phyloP scores from a whole-genome alignment of 2,113 vertebrate species.

The Tragelaphus scriptus region DNA sequence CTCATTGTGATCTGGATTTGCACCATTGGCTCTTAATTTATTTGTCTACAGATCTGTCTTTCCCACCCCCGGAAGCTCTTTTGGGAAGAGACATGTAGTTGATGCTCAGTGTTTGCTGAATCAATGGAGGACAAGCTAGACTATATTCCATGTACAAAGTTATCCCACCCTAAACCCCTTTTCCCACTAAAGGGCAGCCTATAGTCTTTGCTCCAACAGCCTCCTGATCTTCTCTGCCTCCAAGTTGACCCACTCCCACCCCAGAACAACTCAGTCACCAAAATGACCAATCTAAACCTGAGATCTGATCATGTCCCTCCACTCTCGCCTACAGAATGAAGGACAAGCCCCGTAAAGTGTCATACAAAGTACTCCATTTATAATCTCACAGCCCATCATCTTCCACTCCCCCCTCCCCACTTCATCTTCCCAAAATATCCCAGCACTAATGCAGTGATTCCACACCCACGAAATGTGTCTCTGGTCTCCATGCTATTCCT shows the following conservation, averaged over 20 bases:
- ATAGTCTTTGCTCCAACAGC: background rate
- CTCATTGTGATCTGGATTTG: background rate
- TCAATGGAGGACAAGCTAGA: background rate
- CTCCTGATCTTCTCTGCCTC: background rate
- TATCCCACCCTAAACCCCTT: background rate
- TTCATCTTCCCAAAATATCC: background rate
- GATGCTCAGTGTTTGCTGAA: background rate
- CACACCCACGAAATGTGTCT: background rate
- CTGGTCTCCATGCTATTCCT: background rate
- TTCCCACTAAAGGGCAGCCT: background rate
- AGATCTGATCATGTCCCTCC: background rate
- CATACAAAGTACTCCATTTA: background rate
- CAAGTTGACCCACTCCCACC: background rate
- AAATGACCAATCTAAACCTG: background rate
- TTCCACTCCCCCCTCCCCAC: background rate
- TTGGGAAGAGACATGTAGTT: background rate
- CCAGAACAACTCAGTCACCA: background rate
- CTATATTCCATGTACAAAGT: background rate
- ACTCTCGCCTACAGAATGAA: background rate
- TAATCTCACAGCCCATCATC: background rate
- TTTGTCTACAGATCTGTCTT: background rate
- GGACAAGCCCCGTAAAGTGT: background rate
- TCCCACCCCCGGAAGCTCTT: background rate
- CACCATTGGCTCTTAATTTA: background rate
- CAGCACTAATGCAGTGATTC: background rate